Percentiles rank a stretch among this genome's conserved stretches.
Evolutionary conservation across 2,888 invertebrate genomes (phyloP).

Genomic region (Eutolmus rufibarbis): DNA sequence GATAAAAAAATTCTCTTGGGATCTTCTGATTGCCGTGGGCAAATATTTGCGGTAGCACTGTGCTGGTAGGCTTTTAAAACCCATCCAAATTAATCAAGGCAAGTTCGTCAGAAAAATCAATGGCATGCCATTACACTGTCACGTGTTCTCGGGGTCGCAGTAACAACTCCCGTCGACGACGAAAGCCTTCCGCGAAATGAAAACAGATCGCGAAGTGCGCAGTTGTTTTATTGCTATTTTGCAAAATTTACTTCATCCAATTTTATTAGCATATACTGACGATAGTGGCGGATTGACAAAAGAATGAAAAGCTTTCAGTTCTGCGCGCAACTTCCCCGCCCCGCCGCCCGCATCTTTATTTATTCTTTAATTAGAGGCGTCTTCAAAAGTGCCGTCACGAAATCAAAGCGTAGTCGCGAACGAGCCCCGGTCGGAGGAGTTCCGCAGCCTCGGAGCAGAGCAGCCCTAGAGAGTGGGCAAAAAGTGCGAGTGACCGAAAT

Average conservation of each 20-base stretch:
- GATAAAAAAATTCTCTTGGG: neutral
- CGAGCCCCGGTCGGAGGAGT: neutral
- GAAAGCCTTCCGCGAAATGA: neutral
- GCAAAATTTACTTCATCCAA: neutral
- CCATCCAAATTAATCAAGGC: neutral
- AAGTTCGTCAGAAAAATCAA: neutral
- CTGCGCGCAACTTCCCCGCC: neutral
- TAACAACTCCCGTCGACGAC: neutral
- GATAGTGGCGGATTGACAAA: neutral
- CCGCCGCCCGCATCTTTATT: neutral
- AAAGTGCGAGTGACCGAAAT: slow-evolving; percentile 2
- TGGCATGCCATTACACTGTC: neutral
- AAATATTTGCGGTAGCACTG: neutral
- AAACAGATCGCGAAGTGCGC: neutral
- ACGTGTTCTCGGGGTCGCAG: neutral
- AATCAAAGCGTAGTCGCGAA: neutral
- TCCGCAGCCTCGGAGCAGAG: neutral
- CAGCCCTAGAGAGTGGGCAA: neutral
- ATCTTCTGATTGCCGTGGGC: neutral
- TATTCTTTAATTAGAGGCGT: neutral
- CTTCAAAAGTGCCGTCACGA: neutral
- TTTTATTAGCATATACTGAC: neutral
- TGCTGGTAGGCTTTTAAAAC: neutral
- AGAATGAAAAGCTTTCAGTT: neutral
- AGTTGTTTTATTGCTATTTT: neutral